Evolutionary conservation across 2,888 invertebrate genomes (phyloP).

Genomic region (Bellardia pandia): DNA sequence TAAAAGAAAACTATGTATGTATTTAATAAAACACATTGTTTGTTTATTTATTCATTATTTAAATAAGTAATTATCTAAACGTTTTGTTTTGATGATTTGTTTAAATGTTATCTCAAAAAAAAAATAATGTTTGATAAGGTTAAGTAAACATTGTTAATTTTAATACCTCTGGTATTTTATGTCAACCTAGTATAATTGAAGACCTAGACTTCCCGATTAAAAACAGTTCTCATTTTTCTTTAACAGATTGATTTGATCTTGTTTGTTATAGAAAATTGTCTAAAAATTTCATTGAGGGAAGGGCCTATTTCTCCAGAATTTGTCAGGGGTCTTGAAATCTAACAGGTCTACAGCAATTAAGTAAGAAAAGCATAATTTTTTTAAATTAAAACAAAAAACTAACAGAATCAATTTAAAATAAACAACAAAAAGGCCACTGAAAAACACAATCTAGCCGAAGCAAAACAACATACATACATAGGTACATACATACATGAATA

Average conservation of each 20-base stretch:
- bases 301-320: slow-evolving; percentile 45
- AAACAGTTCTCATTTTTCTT: background rate
- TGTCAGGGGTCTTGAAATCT: slow-evolving; percentile 68
- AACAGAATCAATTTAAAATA: background rate
- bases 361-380: slow-evolving; percentile 11
- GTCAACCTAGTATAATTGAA: slow-evolving; percentile 58
- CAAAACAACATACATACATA: background rate
- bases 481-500: background rate
- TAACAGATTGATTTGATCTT: background rate
- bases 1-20: background rate
- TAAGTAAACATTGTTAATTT: slow-evolving; percentile 6
- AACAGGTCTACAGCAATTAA: slow-evolving; percentile 52
- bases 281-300: slow-evolving; percentile 28
- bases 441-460: background rate
- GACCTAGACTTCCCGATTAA: slow-evolving; percentile 59
- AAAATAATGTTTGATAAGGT: background rate
- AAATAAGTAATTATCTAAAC: slow-evolving; percentile 33
- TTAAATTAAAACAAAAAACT: slow-evolving; percentile 4
- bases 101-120: slow-evolving; percentile 33
- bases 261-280: background rate
- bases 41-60: slow-evolving; percentile 31
- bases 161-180: slow-evolving; percentile 10
- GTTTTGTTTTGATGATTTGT: background rate
- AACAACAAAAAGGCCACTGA: background rate
- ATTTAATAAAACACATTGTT: background rate